These are phyloP conservation scores for Phrynocephalus forsythii DNA, from an alignment of 2,797 vertebrate genomes.

Conservation along the genomic window DNA sequence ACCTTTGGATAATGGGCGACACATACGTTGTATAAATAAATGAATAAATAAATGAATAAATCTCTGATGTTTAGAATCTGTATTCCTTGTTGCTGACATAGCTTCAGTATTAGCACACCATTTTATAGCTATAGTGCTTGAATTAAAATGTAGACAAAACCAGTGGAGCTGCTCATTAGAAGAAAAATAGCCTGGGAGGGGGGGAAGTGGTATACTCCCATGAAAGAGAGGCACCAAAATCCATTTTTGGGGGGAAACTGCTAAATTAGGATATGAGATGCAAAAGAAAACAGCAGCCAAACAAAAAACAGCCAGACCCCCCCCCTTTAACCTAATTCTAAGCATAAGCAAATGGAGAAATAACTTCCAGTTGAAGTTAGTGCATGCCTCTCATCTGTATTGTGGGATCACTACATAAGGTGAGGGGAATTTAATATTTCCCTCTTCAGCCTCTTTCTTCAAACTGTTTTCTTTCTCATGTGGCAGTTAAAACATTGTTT, in stretches of 20 bases:
- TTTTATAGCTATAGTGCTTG: conserved; percentile 54
- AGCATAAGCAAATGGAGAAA: not conserved
- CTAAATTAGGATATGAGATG: conserved; percentile 40
- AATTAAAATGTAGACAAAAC: conserved; percentile 59
- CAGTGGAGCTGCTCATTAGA: conserved; percentile 57
- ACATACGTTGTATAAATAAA: too few species aligned
- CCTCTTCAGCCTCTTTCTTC: not conserved
- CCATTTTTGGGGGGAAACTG: conserved; percentile 35
- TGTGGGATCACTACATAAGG: too few species aligned
- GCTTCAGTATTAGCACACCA: conserved; percentile 41
- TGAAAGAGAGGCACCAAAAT: conserved; percentile 51
- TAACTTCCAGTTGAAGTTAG: not conserved
- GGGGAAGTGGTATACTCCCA: conserved; percentile 31
- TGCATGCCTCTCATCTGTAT: too few species aligned
- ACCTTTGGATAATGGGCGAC: too few species aligned
- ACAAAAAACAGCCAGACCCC: not conserved
- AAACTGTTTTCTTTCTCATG: too few species aligned
- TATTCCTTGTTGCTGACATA: conserved; percentile 21
- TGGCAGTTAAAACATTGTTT: too few species aligned
- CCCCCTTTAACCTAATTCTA: not conserved
- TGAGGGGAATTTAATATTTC: not conserved
- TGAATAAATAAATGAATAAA: too few species aligned
- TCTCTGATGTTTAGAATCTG: too few species aligned
- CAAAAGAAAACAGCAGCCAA: conserved; percentile 4
- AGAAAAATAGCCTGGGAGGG: conserved; percentile 49